phyloP scores from a whole-genome alignment of 2,113 vertebrate genomes.

The Myotis davidii region DNA sequence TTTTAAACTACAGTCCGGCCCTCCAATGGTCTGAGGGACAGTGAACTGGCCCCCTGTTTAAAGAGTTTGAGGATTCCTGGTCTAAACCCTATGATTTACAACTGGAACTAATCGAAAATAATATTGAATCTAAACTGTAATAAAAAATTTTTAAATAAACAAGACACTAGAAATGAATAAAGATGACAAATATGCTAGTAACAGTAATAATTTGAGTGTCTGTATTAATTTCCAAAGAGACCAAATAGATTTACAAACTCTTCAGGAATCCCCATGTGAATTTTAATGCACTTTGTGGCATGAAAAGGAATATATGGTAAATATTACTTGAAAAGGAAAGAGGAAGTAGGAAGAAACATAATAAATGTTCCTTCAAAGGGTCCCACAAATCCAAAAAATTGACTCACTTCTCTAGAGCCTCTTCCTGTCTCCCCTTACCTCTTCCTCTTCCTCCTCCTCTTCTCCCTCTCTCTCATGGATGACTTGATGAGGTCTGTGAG shows the following conservation, averaged over 20 bases:
- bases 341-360: background rate
- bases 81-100: background rate
- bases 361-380: background rate
- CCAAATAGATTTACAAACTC: constrained; percentile 12
- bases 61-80: too few relatives aligned
- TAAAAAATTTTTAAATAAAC: background rate
- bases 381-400: background rate
- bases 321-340: background rate
- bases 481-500: background rate
- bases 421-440: background rate
- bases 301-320: background rate
- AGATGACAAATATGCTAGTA: constrained; percentile 19
- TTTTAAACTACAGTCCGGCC: too few relatives aligned
- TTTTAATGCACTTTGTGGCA: background rate
- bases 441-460: background rate
- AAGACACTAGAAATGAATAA: background rate
- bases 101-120: background rate
- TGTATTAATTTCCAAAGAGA: constrained; percentile 29
- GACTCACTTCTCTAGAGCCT: background rate
- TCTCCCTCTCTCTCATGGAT: background rate
- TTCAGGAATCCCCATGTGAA: background rate
- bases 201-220: background rate
- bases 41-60: too few relatives aligned
- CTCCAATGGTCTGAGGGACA: too few relatives aligned
- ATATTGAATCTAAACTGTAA: background rate